phyloP scores from a whole-genome alignment of 2,797 vertebrate species.

The Enteromius mattozi region DNA sequence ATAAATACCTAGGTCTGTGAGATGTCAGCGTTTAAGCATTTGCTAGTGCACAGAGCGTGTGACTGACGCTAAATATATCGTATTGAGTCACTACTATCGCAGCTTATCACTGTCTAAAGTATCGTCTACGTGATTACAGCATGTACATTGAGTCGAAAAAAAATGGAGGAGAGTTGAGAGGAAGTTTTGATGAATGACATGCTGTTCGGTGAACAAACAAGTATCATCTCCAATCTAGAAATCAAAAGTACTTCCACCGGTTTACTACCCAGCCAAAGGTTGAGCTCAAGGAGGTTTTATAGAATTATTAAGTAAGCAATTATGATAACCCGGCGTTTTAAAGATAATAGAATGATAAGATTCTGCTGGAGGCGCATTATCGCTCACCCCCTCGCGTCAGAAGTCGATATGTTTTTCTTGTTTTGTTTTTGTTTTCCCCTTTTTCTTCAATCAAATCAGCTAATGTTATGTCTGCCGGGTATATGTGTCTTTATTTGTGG shows the following conservation, averaged over 20 bases:
- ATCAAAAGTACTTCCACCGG: constrained; percentile 72
- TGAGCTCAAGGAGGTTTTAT: constrained; percentile 74
- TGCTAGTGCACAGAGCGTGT: constrained; percentile 3
- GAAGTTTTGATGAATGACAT: constrained; percentile 44
- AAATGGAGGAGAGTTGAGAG: constrained; percentile 54
- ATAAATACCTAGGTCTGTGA: constrained; percentile 5
- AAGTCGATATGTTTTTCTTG: constrained; percentile 67
- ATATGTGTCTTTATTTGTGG: constrained; percentile 52
- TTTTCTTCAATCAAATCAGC: constrained; percentile 22
- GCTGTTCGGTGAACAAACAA: constrained; percentile 46
- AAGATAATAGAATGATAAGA: constrained; percentile 82
- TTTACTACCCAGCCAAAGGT: constrained; percentile 80
- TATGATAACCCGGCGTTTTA: constrained; percentile 83
- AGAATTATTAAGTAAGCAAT: constrained; percentile 91
- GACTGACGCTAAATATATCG: constrained; percentile 43
- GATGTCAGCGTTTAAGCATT: constrained; percentile 12
- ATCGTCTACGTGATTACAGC: constrained; percentile 26
- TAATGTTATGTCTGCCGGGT: constrained; percentile 45
- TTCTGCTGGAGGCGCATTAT: constrained; percentile 68
- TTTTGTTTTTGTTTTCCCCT: constrained; percentile 47
- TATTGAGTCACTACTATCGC: constrained; percentile 28
- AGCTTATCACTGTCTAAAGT: constrained; percentile 35
- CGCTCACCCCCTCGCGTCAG: constrained; percentile 68
- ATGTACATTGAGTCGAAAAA: constrained; percentile 55
- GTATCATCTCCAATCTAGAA: constrained; percentile 66